Conservation (phyloP, 2,113 vertebrate genomes). For the Sardina pilchardus region DNA sequence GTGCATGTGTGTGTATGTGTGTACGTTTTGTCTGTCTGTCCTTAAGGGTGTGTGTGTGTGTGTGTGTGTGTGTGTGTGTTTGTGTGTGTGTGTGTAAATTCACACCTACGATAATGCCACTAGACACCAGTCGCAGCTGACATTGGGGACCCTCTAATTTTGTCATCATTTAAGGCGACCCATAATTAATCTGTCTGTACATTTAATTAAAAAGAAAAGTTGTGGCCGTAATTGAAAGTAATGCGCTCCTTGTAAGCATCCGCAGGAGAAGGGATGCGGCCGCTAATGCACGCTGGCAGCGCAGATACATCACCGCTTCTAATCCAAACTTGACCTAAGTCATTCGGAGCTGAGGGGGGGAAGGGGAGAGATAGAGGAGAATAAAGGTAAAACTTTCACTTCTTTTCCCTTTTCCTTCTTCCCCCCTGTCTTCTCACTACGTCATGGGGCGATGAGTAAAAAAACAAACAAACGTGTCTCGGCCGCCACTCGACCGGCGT, state of each 20-base stretch:
- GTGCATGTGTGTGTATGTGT: slow-evolving; percentile 1
- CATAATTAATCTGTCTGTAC: slow-evolving; percentile 71
- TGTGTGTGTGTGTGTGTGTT: neutral
- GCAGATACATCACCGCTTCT: slow-evolving; percentile 69
- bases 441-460: too few relatives aligned
- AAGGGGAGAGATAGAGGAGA: slow-evolving; percentile 15
- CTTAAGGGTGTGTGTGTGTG: neutral
- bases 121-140: slow-evolving; percentile 48
- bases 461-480: neutral
- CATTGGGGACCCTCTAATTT: slow-evolving; percentile 64
- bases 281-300: slow-evolving; percentile 65
- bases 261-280: slow-evolving; percentile 59
- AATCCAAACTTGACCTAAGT: slow-evolving; percentile 69
- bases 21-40: neutral
- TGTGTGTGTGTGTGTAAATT: neutral
- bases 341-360: slow-evolving; percentile 29
- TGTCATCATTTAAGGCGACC: slow-evolving; percentile 63
- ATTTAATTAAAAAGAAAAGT: slow-evolving; percentile 79
- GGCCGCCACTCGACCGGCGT: too few relatives aligned
- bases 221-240: slow-evolving; percentile 73
- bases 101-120: neutral
- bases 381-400: slow-evolving; percentile 31
- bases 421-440: neutral
- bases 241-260: slow-evolving; percentile 57
- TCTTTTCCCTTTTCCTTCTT: neutral